Percentiles rank a stretch among this genome's conserved stretches.
Conservation (phyloP, 2,888 invertebrate species). For the Lasioglossum leucozonium region DNA sequence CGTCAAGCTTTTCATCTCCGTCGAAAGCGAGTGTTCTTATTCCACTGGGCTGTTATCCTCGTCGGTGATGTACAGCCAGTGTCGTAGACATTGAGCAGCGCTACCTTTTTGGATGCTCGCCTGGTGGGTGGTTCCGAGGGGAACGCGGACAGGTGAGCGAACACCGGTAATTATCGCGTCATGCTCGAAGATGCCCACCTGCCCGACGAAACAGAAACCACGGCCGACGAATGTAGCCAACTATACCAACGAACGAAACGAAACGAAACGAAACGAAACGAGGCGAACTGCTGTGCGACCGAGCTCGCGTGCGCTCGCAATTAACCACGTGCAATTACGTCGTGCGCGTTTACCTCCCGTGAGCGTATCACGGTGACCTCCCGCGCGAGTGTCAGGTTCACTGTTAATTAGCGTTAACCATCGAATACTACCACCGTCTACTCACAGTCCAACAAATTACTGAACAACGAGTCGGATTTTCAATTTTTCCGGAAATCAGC, state of each 20-base stretch:
- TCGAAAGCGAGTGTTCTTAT: not conserved
- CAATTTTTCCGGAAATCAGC: too few relatives aligned
- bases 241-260: not conserved
- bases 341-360: conserved; percentile 40
- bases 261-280: not conserved
- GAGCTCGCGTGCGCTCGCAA: conserved; percentile 67
- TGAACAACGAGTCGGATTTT: too few relatives aligned
- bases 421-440: not conserved
- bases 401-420: conserved; percentile 44
- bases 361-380: conserved; percentile 34
- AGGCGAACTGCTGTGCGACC: not conserved
- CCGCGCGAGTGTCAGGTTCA: conserved; percentile 32
- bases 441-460: too few relatives aligned
- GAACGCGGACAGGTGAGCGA: conserved; percentile 36
- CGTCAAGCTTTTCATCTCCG: not conserved
- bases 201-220: conserved; percentile 68
- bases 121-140: conserved; percentile 29
- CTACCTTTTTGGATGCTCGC: conserved; percentile 16
- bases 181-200: conserved; percentile 72
- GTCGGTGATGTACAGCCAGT: not conserved
- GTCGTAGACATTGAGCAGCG: not conserved
- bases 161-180: conserved; percentile 71
- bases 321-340: conserved; percentile 66
- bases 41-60: not conserved
- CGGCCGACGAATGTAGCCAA: conserved; percentile 28